These are phyloP conservation scores for Clostera curtula DNA, from an alignment of 2,888 invertebrate species.

Conservation along the genomic window DNA sequence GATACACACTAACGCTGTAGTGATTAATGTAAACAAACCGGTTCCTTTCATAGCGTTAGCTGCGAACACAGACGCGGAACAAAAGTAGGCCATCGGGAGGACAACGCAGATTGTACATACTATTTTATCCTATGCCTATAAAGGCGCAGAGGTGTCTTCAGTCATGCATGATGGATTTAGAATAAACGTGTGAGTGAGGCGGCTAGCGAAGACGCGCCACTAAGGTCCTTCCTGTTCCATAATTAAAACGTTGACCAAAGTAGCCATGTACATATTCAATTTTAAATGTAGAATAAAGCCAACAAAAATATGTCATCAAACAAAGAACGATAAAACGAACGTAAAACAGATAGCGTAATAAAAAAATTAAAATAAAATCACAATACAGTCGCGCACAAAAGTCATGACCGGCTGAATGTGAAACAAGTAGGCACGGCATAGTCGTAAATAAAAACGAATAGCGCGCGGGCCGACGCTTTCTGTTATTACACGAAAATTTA, in stretches of 20 bases:
- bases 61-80: constrained; percentile 28
- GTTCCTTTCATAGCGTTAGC: constrained; percentile 25
- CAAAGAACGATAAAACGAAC: constrained; percentile 57
- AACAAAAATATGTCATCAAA: constrained; percentile 22
- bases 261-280: too few relatives aligned
- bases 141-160: too few relatives aligned
- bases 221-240: too few relatives aligned
- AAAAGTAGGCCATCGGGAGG: constrained; percentile 66
- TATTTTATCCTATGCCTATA: too few relatives aligned
- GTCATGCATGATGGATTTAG: too few relatives aligned
- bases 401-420: constrained; percentile 62
- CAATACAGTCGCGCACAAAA: constrained; percentile 62
- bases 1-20: constrained; percentile 39
- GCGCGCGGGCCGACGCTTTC: constrained; percentile 57
- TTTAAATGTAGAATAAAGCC: too few relatives aligned
- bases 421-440: constrained; percentile 70
- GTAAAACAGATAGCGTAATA: constrained; percentile 39
- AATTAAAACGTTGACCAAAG: too few relatives aligned
- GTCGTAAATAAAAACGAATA: constrained; percentile 70
- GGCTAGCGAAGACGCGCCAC: too few relatives aligned
- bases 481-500: constrained; percentile 63
- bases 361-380: constrained; percentile 55
- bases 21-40: constrained; percentile 71
- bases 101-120: constrained; percentile 13
- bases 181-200: too few relatives aligned